Conservation (phyloP, 2,888 invertebrate species). For the Aleiodes testaceus region DNA sequence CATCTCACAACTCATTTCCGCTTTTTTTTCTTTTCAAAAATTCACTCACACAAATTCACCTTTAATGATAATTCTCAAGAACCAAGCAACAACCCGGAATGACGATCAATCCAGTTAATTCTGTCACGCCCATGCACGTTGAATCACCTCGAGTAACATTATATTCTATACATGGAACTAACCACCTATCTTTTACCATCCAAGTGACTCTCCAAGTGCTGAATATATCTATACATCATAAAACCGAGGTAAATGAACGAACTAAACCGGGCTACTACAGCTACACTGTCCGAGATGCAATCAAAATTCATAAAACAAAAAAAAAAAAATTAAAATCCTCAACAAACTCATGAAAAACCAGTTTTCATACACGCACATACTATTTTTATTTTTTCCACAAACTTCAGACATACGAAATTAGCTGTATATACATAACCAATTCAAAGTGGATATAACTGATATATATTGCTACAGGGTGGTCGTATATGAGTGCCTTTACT, state of each 20-base stretch:
- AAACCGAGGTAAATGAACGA: conserved; percentile 27
- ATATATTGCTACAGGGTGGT: conserved; percentile 51
- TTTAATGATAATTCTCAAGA: neutral
- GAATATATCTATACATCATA: conserved; percentile 9
- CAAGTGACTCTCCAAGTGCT: neutral
- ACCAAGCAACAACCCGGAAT: conserved; percentile 51
- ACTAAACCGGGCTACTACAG: conserved; percentile 47
- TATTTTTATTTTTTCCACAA: neutral
- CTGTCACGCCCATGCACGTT: conserved; percentile 57
- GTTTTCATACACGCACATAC: neutral
- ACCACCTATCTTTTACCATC: conserved; percentile 39
- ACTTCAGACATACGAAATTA: neutral
- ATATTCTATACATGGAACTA: conserved; percentile 30
- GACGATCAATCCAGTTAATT: conserved; percentile 61
- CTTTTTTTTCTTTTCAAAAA: too few relatives aligned
- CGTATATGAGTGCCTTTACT: conserved; percentile 46
- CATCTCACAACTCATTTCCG: too few relatives aligned
- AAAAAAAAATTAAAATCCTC: too few relatives aligned
- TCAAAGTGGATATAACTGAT: conserved; percentile 18
- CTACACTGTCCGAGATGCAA: conserved; percentile 51
- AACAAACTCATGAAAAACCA: conserved; percentile 6
- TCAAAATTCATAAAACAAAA: conserved; percentile 60
- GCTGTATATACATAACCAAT: neutral
- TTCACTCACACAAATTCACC: neutral
- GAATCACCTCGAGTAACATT: conserved; percentile 43